phyloP scores from a whole-genome alignment of 2,888 invertebrate genomes.

The Ennomos erosarius region DNA sequence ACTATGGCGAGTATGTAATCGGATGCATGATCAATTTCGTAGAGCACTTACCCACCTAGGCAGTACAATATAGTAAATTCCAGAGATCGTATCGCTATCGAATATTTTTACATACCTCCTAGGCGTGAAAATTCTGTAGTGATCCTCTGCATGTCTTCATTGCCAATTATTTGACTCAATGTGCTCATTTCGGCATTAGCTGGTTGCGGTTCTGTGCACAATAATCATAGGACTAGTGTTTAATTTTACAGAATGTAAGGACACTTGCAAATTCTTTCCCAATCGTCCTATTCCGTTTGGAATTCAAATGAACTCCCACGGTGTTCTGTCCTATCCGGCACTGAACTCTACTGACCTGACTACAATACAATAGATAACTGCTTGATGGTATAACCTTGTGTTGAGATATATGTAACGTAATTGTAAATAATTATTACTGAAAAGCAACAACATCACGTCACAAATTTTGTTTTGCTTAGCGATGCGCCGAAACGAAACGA shows the following conservation, averaged over 20 bases:
- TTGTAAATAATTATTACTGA: slow-evolving; percentile 18
- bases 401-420: slow-evolving; percentile 13
- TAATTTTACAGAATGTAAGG: no score
- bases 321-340: no score
- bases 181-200: slow-evolving; percentile 55
- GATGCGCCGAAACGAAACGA: no score
- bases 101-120: slow-evolving; percentile 62
- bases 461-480: no score
- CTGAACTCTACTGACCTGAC: slow-evolving; percentile 5
- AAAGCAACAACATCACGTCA: slow-evolving; percentile 18
- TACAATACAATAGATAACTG: slow-evolving; percentile 11
- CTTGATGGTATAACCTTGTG: slow-evolving; percentile 19
- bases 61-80: no score
- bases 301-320: no score
- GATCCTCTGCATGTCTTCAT: slow-evolving; percentile 70
- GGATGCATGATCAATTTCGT: no score
- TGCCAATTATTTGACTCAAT: slow-evolving; percentile 71
- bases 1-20: no score
- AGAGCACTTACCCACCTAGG: no score
- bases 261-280: no score
- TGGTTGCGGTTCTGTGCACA: slow-evolving; percentile 10
- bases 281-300: no score
- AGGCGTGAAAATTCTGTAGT: slow-evolving; percentile 73
- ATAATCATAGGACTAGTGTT: not conserved
- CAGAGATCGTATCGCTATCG: not conserved